A percentile compares a stretch with the other conserved stretches of the same genome.
These are phyloP conservation scores for Melopsittacus undulatus DNA, from an alignment of 2,797 vertebrate species.

Conservation along the genomic window DNA sequence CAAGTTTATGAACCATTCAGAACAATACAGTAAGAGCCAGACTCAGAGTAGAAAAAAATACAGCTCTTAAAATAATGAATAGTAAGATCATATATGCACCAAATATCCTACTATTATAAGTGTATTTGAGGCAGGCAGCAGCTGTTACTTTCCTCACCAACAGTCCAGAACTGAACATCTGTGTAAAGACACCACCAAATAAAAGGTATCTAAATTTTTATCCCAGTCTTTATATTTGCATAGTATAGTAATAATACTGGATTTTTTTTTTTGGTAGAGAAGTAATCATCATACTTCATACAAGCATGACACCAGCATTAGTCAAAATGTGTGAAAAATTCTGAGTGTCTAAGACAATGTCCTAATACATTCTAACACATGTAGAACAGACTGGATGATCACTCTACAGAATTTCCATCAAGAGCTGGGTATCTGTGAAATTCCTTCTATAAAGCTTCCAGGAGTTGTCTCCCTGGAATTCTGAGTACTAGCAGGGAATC, in stretches of 20 bases:
- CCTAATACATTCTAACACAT: neutral
- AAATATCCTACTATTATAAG: neutral
- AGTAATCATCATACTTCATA: neutral
- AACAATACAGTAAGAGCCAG: neutral
- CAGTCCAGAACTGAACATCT: neutral
- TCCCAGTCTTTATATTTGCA: neutral
- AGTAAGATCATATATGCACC: neutral
- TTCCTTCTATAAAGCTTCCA: conserved; percentile 54
- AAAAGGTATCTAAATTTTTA: neutral
- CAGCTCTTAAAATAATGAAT: neutral
- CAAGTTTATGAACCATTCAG: neutral
- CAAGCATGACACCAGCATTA: neutral
- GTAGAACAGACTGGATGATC: neutral
- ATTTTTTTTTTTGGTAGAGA: neutral
- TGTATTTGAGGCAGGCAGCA: neutral
- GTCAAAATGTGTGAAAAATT: neutral
- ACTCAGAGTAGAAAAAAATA: neutral
- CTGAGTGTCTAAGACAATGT: neutral
- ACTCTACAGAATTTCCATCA: conserved; percentile 23
- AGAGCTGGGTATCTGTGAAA: conserved; percentile 39
- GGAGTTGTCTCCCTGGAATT: conserved; percentile 26
- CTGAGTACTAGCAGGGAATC: conserved; percentile 22
- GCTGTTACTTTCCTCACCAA: neutral
- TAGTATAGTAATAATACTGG: neutral
- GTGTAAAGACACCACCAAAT: neutral